phyloP scores from a whole-genome alignment of 2,797 vertebrate species.

The Coregonus ussuriensis region DNA sequence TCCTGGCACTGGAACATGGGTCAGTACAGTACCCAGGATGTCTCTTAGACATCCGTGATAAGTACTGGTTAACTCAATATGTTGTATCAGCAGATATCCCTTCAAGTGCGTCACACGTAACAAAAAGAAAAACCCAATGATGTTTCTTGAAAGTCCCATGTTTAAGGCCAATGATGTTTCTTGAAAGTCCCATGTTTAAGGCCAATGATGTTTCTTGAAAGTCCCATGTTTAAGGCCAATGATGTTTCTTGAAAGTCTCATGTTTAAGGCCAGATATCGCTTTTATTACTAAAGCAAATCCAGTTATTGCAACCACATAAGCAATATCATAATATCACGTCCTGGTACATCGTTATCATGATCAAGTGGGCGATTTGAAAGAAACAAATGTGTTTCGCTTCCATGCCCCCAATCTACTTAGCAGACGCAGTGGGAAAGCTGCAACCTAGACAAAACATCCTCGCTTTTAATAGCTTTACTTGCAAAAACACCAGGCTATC shows the following conservation, averaged over 20 bases:
- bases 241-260: no score
- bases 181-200: no score
- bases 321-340: neutral
- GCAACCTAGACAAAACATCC: neutral
- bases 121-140: neutral
- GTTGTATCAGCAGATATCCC: neutral
- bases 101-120: neutral
- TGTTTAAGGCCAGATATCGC: neutral
- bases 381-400: neutral
- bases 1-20: constrained; percentile 81
- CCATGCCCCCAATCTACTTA: neutral
- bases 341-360: neutral
- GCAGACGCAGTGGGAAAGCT: no score
- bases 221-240: no score
- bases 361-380: neutral
- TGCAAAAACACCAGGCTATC: neutral
- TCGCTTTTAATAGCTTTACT: neutral
- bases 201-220: no score
- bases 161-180: no score
- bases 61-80: neutral
- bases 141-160: no score
- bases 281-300: neutral
- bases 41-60: constrained; percentile 63
- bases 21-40: constrained; percentile 72
- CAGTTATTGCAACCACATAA: neutral